Conservation (phyloP, 2,888 invertebrate genomes). For the Pseudolycoriella hygida region DNA sequence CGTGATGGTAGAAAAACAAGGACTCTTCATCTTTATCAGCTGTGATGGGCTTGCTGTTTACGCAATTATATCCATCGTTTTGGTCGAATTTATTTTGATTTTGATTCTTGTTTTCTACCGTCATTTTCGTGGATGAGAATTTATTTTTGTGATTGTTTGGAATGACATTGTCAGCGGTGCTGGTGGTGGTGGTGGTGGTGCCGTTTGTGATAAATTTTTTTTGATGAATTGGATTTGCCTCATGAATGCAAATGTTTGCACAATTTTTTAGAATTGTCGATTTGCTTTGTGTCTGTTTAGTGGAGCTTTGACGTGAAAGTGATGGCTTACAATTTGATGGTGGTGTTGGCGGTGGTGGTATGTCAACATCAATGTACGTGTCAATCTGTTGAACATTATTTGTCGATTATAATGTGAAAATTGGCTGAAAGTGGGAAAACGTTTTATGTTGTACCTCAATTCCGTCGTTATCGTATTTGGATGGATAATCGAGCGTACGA, state of each 20-base stretch:
- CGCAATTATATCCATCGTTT: not conserved
- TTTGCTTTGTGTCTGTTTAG: conserved; percentile 1
- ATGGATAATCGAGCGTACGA: too few species aligned
- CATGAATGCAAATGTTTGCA: not conserved
- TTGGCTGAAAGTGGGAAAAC: too few species aligned
- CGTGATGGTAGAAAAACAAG: conserved; percentile 13
- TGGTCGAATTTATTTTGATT: not conserved
- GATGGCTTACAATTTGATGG: conserved; percentile 14
- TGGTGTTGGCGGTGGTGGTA: conserved; percentile 27
- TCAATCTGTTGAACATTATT: conserved; percentile 1
- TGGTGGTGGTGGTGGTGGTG: not conserved
- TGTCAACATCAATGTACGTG: conserved; percentile 19
- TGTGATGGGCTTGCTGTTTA: not conserved
- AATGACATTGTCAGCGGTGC: not conserved
- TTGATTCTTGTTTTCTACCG: not conserved
- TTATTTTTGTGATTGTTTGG: conserved; percentile 4
- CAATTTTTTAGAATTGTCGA: not conserved
- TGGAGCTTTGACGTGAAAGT: not conserved
- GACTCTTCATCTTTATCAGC: conserved; percentile 11
- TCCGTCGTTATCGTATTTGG: too few species aligned
- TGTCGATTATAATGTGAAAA: too few species aligned
- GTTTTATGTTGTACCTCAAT: too few species aligned
- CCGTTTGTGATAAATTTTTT: not conserved
- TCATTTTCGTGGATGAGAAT: conserved; percentile 1
- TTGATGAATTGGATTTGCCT: not conserved